These are phyloP conservation scores for Tangara arthus DNA, from an alignment of 2,797 vertebrate species.

Conservation along the genomic window DNA sequence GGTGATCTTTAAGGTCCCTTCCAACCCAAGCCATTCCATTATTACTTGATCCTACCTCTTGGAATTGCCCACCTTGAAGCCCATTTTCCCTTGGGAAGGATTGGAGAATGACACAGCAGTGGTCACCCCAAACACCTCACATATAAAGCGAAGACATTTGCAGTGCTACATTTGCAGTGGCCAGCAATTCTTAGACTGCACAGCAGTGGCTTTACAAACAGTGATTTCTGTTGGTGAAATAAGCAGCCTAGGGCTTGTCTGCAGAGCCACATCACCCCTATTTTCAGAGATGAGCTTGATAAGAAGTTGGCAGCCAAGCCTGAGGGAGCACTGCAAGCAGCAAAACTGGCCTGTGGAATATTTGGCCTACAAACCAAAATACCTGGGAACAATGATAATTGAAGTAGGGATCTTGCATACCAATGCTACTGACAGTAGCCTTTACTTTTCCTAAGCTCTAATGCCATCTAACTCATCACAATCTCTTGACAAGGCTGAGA, in stretches of 20 bases:
- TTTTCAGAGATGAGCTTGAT: background rate
- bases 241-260: background rate
- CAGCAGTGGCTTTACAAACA: background rate
- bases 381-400: background rate
- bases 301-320: background rate
- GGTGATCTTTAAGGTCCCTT: background rate
- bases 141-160: background rate
- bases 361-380: background rate
- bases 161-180: background rate
- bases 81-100: background rate
- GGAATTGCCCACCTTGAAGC: background rate
- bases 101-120: background rate
- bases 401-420: background rate
- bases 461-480: background rate
- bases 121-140: background rate
- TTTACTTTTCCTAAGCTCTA: background rate
- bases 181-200: background rate
- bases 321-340: background rate
- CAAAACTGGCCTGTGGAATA: background rate
- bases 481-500: background rate
- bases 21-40: background rate
- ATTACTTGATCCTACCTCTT: background rate
- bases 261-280: background rate
- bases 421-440: background rate
- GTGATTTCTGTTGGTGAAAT: rapidly evolving